These are phyloP conservation scores for Apeltes quadracus DNA, from an alignment of 2,113 vertebrate species.

Conservation along the genomic window DNA sequence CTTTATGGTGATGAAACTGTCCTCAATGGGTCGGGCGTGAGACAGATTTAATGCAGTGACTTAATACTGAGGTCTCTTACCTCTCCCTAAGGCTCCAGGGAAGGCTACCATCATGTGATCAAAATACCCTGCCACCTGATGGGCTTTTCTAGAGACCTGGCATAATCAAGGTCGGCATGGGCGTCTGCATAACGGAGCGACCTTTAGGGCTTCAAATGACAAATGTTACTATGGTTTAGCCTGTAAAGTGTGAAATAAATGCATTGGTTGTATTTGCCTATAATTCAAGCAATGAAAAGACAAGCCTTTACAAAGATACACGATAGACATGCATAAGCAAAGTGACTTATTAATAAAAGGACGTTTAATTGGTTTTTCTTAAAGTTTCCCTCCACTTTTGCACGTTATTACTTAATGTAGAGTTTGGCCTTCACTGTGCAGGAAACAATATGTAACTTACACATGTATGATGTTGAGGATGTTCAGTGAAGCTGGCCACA, in stretches of 20 bases:
- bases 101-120: conserved; percentile 56
- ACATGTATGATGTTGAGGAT: not conserved
- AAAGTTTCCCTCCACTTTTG: not conserved
- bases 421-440: conserved; percentile 4
- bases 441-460: not conserved
- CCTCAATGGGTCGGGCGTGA: conserved; percentile 59
- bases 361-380: not conserved
- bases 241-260: not conserved
- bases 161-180: conserved; percentile 54
- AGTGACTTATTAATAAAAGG: not conserved
- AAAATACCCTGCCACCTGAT: conserved; percentile 56
- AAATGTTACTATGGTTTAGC: not conserved
- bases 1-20: conserved; percentile 65
- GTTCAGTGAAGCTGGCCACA: not conserved
- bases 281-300: no score
- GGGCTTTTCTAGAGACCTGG: conserved; percentile 27
- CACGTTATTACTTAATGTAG: not conserved
- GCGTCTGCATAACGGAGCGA: conserved; percentile 13
- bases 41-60: conserved; percentile 67
- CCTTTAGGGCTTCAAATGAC: not conserved
- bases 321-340: not conserved
- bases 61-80: conserved; percentile 58
- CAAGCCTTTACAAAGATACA: not conserved
- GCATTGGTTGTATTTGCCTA: no score
- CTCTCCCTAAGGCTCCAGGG: conserved; percentile 47